These are phyloP conservation scores for Sebastes iracundus DNA, from an alignment of 2,797 vertebrate species.

Conservation along the genomic window DNA sequence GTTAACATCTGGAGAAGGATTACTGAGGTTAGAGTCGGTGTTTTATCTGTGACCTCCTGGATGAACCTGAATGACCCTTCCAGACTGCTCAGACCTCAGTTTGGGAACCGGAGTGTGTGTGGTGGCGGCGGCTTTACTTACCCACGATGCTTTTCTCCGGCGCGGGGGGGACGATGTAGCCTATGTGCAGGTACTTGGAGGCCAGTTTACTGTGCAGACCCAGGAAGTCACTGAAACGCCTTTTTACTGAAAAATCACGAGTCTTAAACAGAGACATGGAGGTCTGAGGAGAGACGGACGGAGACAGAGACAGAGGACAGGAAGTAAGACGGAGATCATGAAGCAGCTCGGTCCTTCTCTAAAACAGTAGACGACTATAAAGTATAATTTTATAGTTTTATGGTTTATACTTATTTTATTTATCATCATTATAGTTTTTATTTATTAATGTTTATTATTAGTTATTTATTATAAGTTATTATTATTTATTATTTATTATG, in stretches of 20 bases:
- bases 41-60: not conserved
- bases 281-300: conserved; percentile 74
- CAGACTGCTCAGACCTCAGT: not conserved
- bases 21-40: not conserved
- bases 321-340: not conserved
- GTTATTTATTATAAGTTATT: not conserved
- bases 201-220: conserved; percentile 96
- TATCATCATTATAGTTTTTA: not conserved
- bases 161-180: conserved; percentile 95
- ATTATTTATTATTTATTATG: too few species aligned
- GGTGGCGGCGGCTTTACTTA: conserved; percentile 72
- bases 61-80: not conserved
- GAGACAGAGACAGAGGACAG: not conserved
- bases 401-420: not conserved
- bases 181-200: conserved; percentile 93
- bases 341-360: not conserved
- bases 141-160: conserved; percentile 99
- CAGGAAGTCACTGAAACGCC: conserved; percentile 97
- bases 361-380: too few species aligned
- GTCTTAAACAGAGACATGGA: conserved; percentile 89
- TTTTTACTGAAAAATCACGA: conserved; percentile 91
- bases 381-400: not conserved
- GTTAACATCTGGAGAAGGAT: too few species aligned
- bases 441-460: not conserved
- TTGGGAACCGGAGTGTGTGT: not conserved